A percentile compares a stretch with the other conserved stretches of the same genome.
These are phyloP conservation scores for Drosophila chauvacae DNA, from an alignment of 1,140 invertebrate genomes.

Conservation along the genomic window DNA sequence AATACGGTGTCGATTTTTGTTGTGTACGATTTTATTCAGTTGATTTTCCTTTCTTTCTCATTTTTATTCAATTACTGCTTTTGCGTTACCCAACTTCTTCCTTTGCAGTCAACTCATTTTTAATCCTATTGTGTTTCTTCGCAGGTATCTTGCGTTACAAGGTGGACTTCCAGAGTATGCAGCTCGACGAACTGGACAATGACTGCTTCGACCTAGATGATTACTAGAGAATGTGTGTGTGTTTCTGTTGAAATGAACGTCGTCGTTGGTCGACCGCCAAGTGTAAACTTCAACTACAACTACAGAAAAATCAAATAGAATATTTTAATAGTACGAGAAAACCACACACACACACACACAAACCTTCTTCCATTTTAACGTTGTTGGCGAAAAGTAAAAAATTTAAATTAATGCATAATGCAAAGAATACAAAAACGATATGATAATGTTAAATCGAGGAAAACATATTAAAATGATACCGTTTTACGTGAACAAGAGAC, in stretches of 20 bases:
- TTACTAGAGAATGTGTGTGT: slow-evolving; percentile 88
- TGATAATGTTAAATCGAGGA: slow-evolving; percentile 75
- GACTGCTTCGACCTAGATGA: slow-evolving; percentile 96
- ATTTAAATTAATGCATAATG: slow-evolving; percentile 65
- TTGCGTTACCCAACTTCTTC: slow-evolving; percentile 4
- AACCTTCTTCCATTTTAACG: slow-evolving; percentile 82
- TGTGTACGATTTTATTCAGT: slow-evolving; percentile 1
- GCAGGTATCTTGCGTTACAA: slow-evolving; percentile 95
- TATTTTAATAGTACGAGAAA: slow-evolving; percentile 67
- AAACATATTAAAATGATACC: slow-evolving; percentile 72
- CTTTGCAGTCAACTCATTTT: neutral
- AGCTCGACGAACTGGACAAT: slow-evolving; percentile 94
- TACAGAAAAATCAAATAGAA: slow-evolving; percentile 66
- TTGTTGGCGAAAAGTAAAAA: slow-evolving; percentile 76
- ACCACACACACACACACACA: slow-evolving; percentile 43
- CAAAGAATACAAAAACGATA: slow-evolving; percentile 46
- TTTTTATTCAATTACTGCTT: slow-evolving; percentile 11
- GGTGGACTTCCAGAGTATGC: slow-evolving; percentile 99
- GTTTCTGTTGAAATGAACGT: slow-evolving; percentile 44
- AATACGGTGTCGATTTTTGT: neutral
- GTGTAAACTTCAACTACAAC: slow-evolving; percentile 58
- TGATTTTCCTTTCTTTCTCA: neutral
- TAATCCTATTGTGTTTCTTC: slow-evolving; percentile 7
- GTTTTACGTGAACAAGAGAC: slow-evolving; percentile 68
- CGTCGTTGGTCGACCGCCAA: slow-evolving; percentile 40